Conservation (phyloP, 1,140 invertebrate genomes). For the Potamilus streckersoni region DNA sequence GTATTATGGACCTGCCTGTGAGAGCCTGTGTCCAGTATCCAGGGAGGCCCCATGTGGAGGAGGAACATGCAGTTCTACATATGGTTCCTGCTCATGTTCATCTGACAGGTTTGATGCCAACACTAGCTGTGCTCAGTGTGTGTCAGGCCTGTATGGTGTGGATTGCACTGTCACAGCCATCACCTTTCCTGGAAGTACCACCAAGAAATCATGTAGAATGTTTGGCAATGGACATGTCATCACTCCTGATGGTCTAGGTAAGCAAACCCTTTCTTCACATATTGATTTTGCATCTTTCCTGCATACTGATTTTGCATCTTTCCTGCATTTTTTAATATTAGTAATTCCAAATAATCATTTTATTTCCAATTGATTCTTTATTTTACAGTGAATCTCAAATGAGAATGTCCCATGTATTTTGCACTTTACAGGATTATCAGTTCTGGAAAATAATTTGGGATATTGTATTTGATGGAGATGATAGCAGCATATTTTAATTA, state of each 20-base stretch:
- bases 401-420: too few relatives aligned
- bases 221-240: conserved; percentile 34
- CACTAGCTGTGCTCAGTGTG: conserved; percentile 25
- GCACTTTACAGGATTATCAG: too few relatives aligned
- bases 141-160: conserved; percentile 28
- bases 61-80: conserved; percentile 18
- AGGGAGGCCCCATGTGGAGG: conserved; percentile 23
- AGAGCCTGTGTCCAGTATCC: conserved; percentile 23
- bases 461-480: too few relatives aligned
- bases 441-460: too few relatives aligned
- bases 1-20: conserved; percentile 33
- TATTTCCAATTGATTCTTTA: too few relatives aligned
- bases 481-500: too few relatives aligned
- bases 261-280: too few relatives aligned
- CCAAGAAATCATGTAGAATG: conserved; percentile 19
- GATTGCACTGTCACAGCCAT: conserved; percentile 27
- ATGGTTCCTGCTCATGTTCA: conserved; percentile 33
- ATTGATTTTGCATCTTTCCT: too few relatives aligned
- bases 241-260: conserved; percentile 39
- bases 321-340: too few relatives aligned
- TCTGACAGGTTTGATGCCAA: conserved; percentile 23
- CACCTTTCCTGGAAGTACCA: conserved; percentile 6
- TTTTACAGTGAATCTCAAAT: too few relatives aligned
- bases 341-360: too few relatives aligned
- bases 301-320: too few relatives aligned